Evolutionary conservation across 1,140 invertebrate genomes (phyloP), one percentile per base, ranked within the genome.

Genomic region (Carposina sasakii): DNA sequence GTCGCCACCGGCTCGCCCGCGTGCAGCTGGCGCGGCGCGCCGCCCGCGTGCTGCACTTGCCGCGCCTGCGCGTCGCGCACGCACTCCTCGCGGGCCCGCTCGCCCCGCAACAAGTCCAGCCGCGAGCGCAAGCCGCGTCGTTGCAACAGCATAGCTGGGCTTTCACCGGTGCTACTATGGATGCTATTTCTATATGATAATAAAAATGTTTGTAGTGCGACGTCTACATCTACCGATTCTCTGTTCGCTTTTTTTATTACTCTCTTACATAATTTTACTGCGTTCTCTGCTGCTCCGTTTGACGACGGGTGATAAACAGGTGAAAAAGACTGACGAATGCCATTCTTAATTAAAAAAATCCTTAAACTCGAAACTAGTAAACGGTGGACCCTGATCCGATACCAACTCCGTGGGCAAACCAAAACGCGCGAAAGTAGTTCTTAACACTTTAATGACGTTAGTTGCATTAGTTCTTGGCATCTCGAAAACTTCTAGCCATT

Each of bases 141-240:
- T 19, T 44, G 41, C 21, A 44, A 31, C 10, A 46, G 21, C n/a
- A 34, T 31, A 17, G 43, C 30, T 22, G 43, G 43, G 15, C 30
- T n/a, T 3, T 12, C n/a, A 0, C 43, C 43, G 13, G 43, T 46
- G 6, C 30, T 46, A 6, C 30, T 23, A 13, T 46, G 43, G 16
- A 19, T 9, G 36, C 36, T n/a, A 16, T n/a, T 5, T 39, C 36
- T 5, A 39, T 20, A 39, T 39, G 15, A 15, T n/a, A n/a, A n/a
- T n/a, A n/a, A n/a, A n/a, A n/a, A n/a, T n/a, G n/a, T n/a, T n/a
- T n/a, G n/a, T n/a, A n/a, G n/a, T n/a, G n/a, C n/a, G n/a, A n/a
- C n/a, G n/a, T n/a, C n/a, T n/a, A n/a, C n/a, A n/a, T n/a, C n/a
- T 4, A 15, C 4, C 19, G 15, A 9, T 39, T 19, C 19, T 19